phyloP scores from a whole-genome alignment of 1,140 invertebrate species.

The Trinorchestia longiramus region DNA sequence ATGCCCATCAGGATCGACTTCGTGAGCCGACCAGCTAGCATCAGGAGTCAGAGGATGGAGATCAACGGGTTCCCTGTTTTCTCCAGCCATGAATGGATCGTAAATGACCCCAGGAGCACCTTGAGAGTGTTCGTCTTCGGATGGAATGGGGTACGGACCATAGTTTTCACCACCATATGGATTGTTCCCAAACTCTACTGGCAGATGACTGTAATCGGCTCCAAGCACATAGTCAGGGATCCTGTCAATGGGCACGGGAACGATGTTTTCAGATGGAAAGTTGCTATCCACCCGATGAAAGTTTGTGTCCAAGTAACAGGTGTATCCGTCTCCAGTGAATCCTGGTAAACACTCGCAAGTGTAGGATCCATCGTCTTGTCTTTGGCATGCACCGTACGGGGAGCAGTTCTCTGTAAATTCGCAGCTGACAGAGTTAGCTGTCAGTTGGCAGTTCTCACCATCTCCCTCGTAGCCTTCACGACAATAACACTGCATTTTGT shows the following conservation, averaged over 20 bases:
- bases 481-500: constrained; percentile 69
- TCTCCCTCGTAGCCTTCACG: constrained; percentile 72
- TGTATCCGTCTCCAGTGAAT: constrained; percentile 70
- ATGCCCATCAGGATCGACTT: not conserved
- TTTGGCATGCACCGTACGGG: constrained; percentile 76
- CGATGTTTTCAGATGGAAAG: not conserved
- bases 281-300: constrained; percentile 26
- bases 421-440: constrained; percentile 75
- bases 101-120: not conserved
- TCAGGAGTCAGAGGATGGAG: constrained; percentile 17
- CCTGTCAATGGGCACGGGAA: constrained; percentile 6
- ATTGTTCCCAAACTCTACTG: constrained; percentile 22
- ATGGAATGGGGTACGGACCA: not conserved
- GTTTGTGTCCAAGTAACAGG: constrained; percentile 39
- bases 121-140: not conserved
- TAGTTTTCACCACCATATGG: not conserved
- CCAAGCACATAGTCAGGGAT: constrained; percentile 27
- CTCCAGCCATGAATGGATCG: not conserved
- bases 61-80: not conserved
- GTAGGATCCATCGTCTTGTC: constrained; percentile 74
- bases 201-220: constrained; percentile 12
- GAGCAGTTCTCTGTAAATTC: constrained; percentile 80
- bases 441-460: constrained; percentile 71
- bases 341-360: constrained; percentile 81
- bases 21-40: not conserved